Evolutionary conservation across 2,113 vertebrate species (phyloP), one percentile per base, ranked within the genome.

Genomic region (Sinocyclocheilus anophthalmus): DNA sequence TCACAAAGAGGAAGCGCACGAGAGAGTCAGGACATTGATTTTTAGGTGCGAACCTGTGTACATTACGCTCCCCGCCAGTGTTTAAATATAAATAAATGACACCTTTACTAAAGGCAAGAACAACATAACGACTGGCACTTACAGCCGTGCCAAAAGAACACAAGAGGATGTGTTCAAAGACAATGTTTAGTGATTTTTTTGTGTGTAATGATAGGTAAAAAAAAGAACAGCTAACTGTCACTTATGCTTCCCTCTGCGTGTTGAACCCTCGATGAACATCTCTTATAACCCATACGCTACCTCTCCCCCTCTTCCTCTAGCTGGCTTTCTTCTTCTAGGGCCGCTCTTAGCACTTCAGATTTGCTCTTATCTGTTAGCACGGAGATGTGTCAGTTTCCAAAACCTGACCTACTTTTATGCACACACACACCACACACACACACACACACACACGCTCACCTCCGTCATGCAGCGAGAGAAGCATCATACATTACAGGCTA

Each of bases 341-440:
- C 86, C 91, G 89, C 92, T 91, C 90, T 90, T 91, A 87, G 84
- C 91, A 91, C 91, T 89, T 93, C 85, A 89, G 90, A 92, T 93
- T 94, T 93, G 90, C 89, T 93, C 91, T 92, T 94, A 91, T 94
- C 91, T 94, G 91, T 93, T 93, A 92, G 91, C 91, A 93, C 91
- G 90, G 89, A 91, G 89, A 93, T 93, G 92, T 94, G 94, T 94
- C 94, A 94, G 91, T 93, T 94, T 48, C 89, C 73, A 93, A 92
- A 92, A 92, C 91, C 91, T 95, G 93, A 95, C 94, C 94, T 94
- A 95, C 89, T 94, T 95, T 94, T 75, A 84, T 55, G 75, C 72
- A 83, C 86, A 53, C 69, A 53, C 84, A 53, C 69, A 50, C 45
- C 26, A 86, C 70, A 73, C 61, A 69, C 63, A 26, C 26, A 26